phyloP scores from a whole-genome alignment of 2,797 vertebrate species.

The Chromobotia macracanthus region DNA sequence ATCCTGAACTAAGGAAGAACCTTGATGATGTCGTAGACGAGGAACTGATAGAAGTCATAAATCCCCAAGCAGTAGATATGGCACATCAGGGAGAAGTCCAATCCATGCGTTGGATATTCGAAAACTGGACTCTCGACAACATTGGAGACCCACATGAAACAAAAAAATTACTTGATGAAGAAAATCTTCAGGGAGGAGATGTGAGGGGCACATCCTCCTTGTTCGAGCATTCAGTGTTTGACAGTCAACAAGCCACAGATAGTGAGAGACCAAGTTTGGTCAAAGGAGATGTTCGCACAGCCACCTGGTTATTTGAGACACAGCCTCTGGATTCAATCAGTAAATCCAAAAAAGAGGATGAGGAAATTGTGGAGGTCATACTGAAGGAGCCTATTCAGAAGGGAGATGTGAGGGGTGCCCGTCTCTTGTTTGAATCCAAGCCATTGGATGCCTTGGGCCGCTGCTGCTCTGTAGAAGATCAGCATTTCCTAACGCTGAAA shows the following conservation, averaged over 20 bases:
- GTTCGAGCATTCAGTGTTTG: slow-evolving; percentile 86
- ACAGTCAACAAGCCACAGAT: slow-evolving; percentile 81
- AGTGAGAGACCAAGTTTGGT: slow-evolving; percentile 77
- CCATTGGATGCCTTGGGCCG: slow-evolving; percentile 81
- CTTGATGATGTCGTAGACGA: slow-evolving; percentile 81
- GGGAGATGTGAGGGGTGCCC: slow-evolving; percentile 85
- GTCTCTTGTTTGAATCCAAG: slow-evolving; percentile 87
- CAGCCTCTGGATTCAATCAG: slow-evolving; percentile 82
- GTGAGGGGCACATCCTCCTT: slow-evolving; percentile 85
- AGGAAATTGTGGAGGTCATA: slow-evolving; percentile 65
- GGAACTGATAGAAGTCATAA: slow-evolving; percentile 78
- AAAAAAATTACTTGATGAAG: slow-evolving; percentile 82
- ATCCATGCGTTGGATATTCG: slow-evolving; percentile 87
- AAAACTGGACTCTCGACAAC: slow-evolving; percentile 84
- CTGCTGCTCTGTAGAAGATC: slow-evolving; percentile 82
- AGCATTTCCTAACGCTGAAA: slow-evolving; percentile 82
- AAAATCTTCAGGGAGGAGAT: slow-evolving; percentile 81
- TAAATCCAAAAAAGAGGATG: slow-evolving; percentile 81
- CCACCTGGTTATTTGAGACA: slow-evolving; percentile 87
- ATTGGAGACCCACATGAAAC: slow-evolving; percentile 86
- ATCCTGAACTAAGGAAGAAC: slow-evolving; percentile 85
- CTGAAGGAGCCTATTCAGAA: slow-evolving; percentile 76
- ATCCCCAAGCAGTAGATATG: slow-evolving; percentile 73
- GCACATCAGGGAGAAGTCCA: slow-evolving; percentile 83
- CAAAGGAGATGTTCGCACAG: slow-evolving; percentile 79